These are phyloP conservation scores for Microcebus ravelobensis DNA, from an alignment of 2,113 vertebrate species.

Conservation along the genomic window DNA sequence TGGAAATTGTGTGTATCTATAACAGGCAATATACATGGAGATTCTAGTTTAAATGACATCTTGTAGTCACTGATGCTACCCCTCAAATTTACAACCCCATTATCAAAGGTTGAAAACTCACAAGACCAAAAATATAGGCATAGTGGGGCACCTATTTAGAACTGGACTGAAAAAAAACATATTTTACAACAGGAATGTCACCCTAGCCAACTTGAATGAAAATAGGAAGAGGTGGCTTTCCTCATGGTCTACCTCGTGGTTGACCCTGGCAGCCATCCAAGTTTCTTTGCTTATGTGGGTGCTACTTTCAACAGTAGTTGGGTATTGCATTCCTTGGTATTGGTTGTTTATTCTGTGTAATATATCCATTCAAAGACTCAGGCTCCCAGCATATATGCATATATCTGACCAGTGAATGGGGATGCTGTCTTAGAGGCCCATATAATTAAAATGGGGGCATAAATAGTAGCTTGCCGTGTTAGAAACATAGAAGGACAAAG, in stretches of 20 bases:
- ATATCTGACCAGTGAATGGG: not conserved
- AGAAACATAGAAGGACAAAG: not conserved
- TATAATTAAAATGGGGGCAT: not conserved
- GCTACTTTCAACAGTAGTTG: not conserved
- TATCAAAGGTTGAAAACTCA: not conserved
- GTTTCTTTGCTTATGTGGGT: not conserved
- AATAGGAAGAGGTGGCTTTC: not conserved
- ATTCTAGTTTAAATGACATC: not conserved
- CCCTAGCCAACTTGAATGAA: not conserved
- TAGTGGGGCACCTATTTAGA: not conserved
- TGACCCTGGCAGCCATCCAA: not conserved
- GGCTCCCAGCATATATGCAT: not conserved
- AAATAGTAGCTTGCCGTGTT: not conserved
- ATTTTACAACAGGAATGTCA: not conserved
- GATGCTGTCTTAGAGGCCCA: not conserved
- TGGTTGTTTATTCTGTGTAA: not conserved
- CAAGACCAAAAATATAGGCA: not conserved
- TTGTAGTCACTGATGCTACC: not conserved
- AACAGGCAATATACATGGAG: not conserved
- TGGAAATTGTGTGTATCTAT: not conserved
- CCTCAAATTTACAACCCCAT: not conserved
- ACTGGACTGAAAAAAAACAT: not conserved
- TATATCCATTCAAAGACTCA: not conserved
- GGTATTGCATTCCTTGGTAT: not conserved
- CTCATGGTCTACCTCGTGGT: not conserved